Evolutionary conservation across 2,113 vertebrate genomes (phyloP), one percentile per base, ranked within the genome.

Genomic region (Seriola rivoliana): DNA sequence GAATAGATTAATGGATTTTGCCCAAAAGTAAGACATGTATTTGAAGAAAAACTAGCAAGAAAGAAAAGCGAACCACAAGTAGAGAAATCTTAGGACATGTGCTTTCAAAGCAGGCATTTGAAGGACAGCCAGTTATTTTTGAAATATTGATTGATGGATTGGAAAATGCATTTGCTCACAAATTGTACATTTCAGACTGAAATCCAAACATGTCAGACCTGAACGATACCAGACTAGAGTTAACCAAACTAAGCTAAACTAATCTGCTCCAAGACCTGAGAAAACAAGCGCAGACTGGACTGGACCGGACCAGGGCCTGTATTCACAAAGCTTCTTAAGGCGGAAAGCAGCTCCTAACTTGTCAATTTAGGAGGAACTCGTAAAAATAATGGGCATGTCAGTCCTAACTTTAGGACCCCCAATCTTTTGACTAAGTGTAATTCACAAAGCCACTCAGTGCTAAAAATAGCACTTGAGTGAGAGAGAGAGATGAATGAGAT

Each of bases 161-260:
- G 44, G 25, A 85, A 72, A 73, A 25, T 32, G 17, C 64, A 38
- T 36, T 67, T 44, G 7, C 65, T 74, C 77, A 62, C 29, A 71
- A 80, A 82, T 21, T 58, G 62, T 59, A 46, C 11, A 71, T 46
- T 36, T 75, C 42, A 73, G 44, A 11, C 16, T 48, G 11, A 42
- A 85, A 85, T 76, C 38, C 36, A 76, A 85, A 87, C 81, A 81
- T 79, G 81, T 83, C 78, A 80, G 68, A 67, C 7, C 6, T 82
- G 72, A 86, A 80, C 48, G n/a, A 85, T 72, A 76, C 54, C 77
- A 84, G 81, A 66, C 72, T 50, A 52, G 66, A 83, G n/a, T 75
- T 54, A 76, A 73, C 80, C 68, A 68, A 76, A 83, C 42, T 55
- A 29, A 79, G 83, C 83, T 54, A 52, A 76, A 74, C 66, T 66